phyloP scores from a whole-genome alignment of 2,113 vertebrate species.

The Rhinolophus sinicus region DNA sequence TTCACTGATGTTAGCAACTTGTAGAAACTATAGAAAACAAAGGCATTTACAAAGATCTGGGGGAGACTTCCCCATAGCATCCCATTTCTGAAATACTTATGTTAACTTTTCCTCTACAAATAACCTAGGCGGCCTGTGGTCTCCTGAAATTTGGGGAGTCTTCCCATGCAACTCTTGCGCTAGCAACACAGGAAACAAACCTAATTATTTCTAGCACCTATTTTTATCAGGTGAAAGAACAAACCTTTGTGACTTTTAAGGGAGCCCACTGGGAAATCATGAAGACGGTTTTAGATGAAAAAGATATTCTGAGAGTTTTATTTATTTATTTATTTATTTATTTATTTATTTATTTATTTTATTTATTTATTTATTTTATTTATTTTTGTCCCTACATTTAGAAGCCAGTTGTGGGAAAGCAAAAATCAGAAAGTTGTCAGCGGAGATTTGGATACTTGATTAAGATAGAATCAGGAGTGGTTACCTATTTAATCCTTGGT shows the following conservation, averaged over 20 bases:
- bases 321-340: no score
- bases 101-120: neutral
- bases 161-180: neutral
- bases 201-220: neutral
- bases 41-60: neutral
- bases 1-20: neutral
- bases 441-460: neutral
- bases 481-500: neutral
- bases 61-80: neutral
- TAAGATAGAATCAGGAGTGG: neutral
- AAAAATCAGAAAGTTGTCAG: neutral
- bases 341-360: neutral
- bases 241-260: neutral
- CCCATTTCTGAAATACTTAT: neutral
- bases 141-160: neutral
- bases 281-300: neutral
- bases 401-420: neutral
- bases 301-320: neutral
- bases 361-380: neutral
- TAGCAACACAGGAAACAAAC: neutral
- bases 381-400: neutral
- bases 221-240: neutral
- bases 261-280: neutral
- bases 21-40: neutral
- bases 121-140: accelerated